Evolutionary conservation across 2,797 vertebrate species (phyloP).

Genomic region (Cynopterus sphinx): DNA sequence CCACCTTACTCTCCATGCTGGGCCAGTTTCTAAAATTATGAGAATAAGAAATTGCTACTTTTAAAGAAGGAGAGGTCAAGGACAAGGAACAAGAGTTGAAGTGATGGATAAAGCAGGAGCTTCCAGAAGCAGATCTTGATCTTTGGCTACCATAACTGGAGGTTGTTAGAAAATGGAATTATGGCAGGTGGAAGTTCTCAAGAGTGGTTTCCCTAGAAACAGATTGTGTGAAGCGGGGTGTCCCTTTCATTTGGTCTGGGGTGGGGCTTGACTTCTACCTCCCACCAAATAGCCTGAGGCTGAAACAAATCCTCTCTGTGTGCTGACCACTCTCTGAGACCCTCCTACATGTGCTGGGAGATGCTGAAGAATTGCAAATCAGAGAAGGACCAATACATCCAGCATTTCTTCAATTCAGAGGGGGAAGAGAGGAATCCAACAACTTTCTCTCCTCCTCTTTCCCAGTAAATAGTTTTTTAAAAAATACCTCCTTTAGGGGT

Average conservation of each 20-base stretch:
- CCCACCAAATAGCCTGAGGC: not conserved
- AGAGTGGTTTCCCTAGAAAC: not conserved
- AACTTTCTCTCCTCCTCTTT: not conserved
- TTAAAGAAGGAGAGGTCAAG: not conserved
- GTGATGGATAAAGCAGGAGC: not conserved
- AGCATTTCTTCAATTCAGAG: not conserved
- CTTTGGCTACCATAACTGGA: not conserved
- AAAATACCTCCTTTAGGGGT: not conserved
- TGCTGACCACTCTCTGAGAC: not conserved
- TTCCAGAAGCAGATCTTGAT: not conserved
- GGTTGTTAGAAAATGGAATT: not conserved
- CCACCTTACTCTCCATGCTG: not conserved
- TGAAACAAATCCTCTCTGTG: not conserved
- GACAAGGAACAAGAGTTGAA: not conserved
- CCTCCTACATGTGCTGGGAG: not conserved
- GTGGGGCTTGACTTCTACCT: not conserved
- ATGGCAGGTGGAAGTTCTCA: not conserved
- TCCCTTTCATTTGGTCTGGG: not conserved
- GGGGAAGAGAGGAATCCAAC: not conserved
- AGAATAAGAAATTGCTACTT: not conserved
- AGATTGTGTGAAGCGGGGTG: rapidly evolving
- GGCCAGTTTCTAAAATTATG: not conserved
- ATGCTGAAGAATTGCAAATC: not conserved
- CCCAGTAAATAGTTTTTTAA: not conserved
- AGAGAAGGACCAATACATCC: not conserved